phyloP scores from a whole-genome alignment of 2,888 invertebrate genomes.

The Eilema depressum region DNA sequence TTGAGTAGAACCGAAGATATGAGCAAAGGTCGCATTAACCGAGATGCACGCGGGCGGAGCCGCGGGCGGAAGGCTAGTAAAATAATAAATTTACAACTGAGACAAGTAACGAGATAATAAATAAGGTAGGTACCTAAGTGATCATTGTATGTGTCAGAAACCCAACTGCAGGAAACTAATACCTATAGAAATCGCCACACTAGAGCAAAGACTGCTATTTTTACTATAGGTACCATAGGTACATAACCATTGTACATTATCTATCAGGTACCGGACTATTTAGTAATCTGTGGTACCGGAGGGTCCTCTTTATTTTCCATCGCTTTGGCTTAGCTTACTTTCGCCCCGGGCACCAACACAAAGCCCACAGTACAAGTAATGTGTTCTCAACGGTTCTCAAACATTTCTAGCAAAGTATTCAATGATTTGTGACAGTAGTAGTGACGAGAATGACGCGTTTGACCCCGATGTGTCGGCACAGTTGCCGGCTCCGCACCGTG shows the following conservation, averaged over 20 bases:
- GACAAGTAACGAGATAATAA: too few relatives aligned
- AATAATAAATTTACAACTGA: not conserved
- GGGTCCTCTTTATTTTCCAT: not conserved
- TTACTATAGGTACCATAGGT: too few relatives aligned
- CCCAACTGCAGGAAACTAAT: not conserved
- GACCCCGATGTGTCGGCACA: conserved; percentile 9
- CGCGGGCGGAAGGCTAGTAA: too few relatives aligned
- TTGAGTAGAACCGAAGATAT: too few relatives aligned
- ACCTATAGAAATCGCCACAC: not conserved
- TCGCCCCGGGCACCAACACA: not conserved
- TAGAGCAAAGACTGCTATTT: too few relatives aligned
- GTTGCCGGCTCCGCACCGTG: conserved; percentile 10
- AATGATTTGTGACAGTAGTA: not conserved
- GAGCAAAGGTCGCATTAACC: too few relatives aligned
- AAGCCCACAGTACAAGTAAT: not conserved
- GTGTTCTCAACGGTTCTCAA: not conserved
- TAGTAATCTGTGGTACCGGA: too few relatives aligned
- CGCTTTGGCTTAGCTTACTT: not conserved
- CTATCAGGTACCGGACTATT: not conserved
- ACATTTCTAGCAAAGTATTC: not conserved
- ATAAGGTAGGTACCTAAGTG: too few relatives aligned
- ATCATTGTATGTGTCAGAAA: not conserved
- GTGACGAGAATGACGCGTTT: conserved; percentile 1
- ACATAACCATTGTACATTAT: not conserved
- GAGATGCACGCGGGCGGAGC: too few relatives aligned